Conservation (phyloP, 2,113 vertebrate species). For the Ameiurus melas region DNA sequence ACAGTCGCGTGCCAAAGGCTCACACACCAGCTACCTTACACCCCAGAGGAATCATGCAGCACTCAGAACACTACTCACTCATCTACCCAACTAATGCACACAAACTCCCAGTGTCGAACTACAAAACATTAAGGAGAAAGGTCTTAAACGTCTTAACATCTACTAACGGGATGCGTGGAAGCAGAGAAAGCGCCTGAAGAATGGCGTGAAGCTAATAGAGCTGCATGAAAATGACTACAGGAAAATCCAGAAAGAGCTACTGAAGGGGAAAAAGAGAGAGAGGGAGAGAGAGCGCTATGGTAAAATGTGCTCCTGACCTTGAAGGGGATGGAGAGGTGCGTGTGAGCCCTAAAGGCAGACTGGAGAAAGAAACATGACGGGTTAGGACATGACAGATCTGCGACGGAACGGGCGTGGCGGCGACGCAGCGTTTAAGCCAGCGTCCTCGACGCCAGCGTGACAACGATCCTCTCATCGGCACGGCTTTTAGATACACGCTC, state of each 20-base stretch:
- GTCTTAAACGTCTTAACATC: not conserved
- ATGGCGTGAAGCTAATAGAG: not conserved
- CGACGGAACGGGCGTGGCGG: constrained; percentile 37
- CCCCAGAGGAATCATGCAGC: constrained; percentile 10
- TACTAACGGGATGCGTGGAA: not conserved
- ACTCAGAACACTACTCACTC: not conserved
- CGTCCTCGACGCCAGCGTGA: not conserved
- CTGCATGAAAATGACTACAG: constrained; percentile 45
- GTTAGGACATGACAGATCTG: constrained; percentile 58
- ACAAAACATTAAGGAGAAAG: not conserved
- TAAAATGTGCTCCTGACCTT: constrained; percentile 66
- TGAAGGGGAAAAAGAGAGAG: constrained; percentile 3
- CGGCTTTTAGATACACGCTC: not conserved
- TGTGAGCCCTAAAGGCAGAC: constrained; percentile 73
- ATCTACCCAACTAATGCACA: constrained; percentile 8
- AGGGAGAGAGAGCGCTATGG: not conserved
- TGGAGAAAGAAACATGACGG: constrained; percentile 66
- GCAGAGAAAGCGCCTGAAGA: not conserved
- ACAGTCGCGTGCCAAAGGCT: not conserved
- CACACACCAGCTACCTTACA: not conserved
- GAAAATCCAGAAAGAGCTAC: constrained; percentile 16
- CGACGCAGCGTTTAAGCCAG: not conserved
- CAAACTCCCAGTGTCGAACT: not conserved
- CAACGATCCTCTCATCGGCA: too few species aligned
- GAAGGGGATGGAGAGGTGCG: constrained; percentile 68